A percentile compares a stretch with the other conserved stretches of the same genome.
These are phyloP conservation scores for Heliocidaris tuberculata DNA, from an alignment of 35 echinoderm and acorn worm species.

Conservation along the genomic window DNA sequence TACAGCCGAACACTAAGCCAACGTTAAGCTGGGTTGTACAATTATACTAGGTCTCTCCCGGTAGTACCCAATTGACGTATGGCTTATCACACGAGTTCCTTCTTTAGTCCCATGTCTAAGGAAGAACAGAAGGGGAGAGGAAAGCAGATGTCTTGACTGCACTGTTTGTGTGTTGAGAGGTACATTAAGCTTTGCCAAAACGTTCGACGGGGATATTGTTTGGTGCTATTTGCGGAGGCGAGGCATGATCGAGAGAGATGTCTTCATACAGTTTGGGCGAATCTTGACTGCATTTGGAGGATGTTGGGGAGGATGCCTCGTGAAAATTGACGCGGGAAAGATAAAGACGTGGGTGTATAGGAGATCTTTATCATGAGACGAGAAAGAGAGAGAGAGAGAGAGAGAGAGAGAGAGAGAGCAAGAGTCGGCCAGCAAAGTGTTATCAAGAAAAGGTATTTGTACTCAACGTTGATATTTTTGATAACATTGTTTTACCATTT, in stretches of 20 bases:
- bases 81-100: neutral
- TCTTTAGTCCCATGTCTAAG: neutral
- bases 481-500: too few species aligned
- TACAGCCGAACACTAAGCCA: neutral
- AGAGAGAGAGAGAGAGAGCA: too few species aligned
- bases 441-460: too few species aligned
- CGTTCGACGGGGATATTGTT: neutral
- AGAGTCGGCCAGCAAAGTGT: too few species aligned
- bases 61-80: neutral
- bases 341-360: neutral
- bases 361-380: neutral
- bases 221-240: neutral
- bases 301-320: neutral
- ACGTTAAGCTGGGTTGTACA: neutral
- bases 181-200: neutral
- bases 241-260: neutral
- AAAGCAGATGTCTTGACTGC: neutral
- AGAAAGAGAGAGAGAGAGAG: neutral
- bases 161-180: neutral
- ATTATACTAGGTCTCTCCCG: neutral
- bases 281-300: neutral
- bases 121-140: neutral
- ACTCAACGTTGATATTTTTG: too few species aligned
- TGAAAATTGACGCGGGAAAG: neutral
- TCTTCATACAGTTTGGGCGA: too few species aligned